Percentiles rank a stretch among this genome's conserved stretches.
phyloP scores from a whole-genome alignment of 2,888 invertebrate genomes.

The Lycophotia porphyrea region DNA sequence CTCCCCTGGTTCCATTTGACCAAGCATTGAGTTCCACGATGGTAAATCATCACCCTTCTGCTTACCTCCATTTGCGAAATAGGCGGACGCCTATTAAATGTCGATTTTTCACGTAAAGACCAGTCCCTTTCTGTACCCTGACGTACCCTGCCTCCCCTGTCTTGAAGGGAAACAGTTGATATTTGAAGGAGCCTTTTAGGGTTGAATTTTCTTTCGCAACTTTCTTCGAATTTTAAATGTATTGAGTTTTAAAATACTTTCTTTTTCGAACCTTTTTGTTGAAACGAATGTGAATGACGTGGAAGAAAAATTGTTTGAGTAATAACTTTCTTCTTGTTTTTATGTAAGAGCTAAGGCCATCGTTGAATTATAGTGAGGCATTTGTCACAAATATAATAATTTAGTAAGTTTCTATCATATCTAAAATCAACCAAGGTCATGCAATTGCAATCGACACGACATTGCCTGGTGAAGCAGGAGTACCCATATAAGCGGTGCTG shows the following conservation, averaged over 20 bases:
- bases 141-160: constrained; percentile 55
- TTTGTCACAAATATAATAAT: background rate
- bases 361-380: background rate
- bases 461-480: too few species aligned
- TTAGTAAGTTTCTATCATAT: background rate
- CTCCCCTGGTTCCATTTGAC: constrained; percentile 64
- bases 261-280: constrained; percentile 16
- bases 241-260: constrained; percentile 51
- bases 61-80: constrained; percentile 76
- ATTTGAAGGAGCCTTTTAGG: constrained; percentile 68
- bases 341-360: too few species aligned
- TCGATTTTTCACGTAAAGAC: constrained; percentile 86
- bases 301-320: constrained; percentile 8
- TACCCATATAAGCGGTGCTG: too few species aligned
- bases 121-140: constrained; percentile 55
- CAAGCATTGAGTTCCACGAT: constrained; percentile 65
- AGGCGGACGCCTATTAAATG: constrained; percentile 88
- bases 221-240: constrained; percentile 63
- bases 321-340: background rate
- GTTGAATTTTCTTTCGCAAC: constrained; percentile 62
- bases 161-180: constrained; percentile 75
- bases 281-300: constrained; percentile 27
- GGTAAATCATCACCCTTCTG: constrained; percentile 81
- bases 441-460: too few species aligned
- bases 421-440: background rate